phyloP scores from a whole-genome alignment of 2,113 vertebrate genomes.

The Alligator sinensis region DNA sequence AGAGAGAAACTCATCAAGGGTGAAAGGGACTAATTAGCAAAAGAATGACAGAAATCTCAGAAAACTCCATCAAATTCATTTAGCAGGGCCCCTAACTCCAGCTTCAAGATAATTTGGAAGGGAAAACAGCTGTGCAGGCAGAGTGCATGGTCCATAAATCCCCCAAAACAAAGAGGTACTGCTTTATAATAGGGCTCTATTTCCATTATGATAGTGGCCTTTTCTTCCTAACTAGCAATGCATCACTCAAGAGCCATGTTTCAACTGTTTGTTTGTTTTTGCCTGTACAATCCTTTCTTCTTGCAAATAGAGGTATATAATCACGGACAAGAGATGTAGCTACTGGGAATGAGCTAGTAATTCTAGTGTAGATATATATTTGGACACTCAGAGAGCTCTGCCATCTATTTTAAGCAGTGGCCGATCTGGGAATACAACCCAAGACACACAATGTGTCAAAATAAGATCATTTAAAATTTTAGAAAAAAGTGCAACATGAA shows the following conservation, averaged over 20 bases:
- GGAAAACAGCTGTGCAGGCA: background rate
- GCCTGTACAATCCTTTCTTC: background rate
- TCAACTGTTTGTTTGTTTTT: background rate
- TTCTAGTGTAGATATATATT: background rate
- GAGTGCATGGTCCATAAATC: background rate
- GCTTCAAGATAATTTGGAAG: constrained; percentile 24
- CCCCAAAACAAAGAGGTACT: background rate
- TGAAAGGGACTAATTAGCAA: background rate
- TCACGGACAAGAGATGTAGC: background rate
- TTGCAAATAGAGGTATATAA: background rate
- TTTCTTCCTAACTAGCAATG: background rate
- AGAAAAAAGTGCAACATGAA: background rate
- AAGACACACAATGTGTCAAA: background rate
- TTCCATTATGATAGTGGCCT: background rate
- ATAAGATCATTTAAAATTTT: background rate
- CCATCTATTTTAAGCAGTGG: background rate
- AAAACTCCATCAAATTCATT: constrained; percentile 15
- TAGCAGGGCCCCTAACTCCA: background rate
- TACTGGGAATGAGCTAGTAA: background rate
- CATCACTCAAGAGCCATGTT: background rate
- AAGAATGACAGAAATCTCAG: background rate
- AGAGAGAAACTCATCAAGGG: constrained; percentile 4
- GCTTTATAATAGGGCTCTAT: background rate
- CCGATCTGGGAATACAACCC: background rate
- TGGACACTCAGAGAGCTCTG: background rate